Evolutionary conservation across 2,113 vertebrate genomes (phyloP).

Genomic region (Chaetodon trifascialis): DNA sequence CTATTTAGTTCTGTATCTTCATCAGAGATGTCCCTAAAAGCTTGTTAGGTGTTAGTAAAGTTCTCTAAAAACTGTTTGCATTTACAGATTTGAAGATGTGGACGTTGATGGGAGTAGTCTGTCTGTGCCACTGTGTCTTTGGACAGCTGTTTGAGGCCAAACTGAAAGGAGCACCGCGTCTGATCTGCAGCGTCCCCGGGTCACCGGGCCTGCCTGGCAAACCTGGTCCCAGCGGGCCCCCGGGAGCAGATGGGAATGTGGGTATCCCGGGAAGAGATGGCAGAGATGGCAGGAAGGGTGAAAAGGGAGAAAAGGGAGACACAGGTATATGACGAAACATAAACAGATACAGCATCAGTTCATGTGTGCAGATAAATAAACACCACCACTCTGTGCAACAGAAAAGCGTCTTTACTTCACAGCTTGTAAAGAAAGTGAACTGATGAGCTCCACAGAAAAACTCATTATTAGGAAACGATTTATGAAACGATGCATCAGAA

Average conservation of each 20-base stretch:
- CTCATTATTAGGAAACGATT: neutral
- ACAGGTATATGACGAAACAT: slow-evolving; percentile 86
- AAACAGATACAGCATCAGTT: slow-evolving; percentile 28
- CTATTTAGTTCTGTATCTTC: neutral
- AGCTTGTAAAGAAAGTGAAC: slow-evolving; percentile 8
- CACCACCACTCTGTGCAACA: neutral
- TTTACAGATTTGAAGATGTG: slow-evolving; percentile 91
- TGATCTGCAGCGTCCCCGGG: slow-evolving; percentile 94
- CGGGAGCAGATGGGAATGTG: slow-evolving; percentile 90
- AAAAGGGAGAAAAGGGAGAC: slow-evolving; percentile 94
- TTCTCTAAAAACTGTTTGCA: slow-evolving; percentile 20
- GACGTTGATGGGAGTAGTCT: slow-evolving; percentile 87
- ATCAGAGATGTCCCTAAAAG: neutral
- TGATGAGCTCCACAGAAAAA: neutral
- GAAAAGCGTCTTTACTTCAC: slow-evolving; percentile 1
- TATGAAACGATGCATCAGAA: slow-evolving; percentile 8
- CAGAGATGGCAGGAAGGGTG: slow-evolving; percentile 95
- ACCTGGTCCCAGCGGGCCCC: slow-evolving; percentile 87
- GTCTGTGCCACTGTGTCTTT: slow-evolving; percentile 88
- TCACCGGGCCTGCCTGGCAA: slow-evolving; percentile 89
- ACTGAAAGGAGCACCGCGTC: slow-evolving; percentile 88
- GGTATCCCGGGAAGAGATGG: slow-evolving; percentile 97
- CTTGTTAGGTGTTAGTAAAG: neutral
- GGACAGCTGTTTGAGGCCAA: slow-evolving; percentile 88
- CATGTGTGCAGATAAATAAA: slow-evolving; percentile 20